phyloP scores from a whole-genome alignment of 2,797 vertebrate species.

The Sebastes minor region DNA sequence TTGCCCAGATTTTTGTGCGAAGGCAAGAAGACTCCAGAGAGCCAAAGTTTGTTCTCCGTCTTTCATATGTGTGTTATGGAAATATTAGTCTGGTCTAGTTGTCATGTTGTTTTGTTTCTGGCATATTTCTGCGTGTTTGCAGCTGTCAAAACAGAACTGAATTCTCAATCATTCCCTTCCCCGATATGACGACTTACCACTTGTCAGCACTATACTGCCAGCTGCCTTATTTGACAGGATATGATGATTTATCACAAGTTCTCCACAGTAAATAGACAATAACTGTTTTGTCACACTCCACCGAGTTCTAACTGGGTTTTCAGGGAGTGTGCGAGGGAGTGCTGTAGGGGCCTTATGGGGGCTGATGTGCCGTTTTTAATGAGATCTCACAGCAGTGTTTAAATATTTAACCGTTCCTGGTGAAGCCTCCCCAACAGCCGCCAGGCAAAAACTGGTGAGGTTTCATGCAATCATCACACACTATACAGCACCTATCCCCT shows the following conservation, averaged over 20 bases:
- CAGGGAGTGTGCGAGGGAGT: conserved; percentile 63
- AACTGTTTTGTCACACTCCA: conserved; percentile 85
- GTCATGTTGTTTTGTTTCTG: conserved; percentile 74
- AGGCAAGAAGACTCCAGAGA: conserved; percentile 69
- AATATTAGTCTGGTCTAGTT: conserved; percentile 78
- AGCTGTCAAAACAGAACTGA: conserved; percentile 75
- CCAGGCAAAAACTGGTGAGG: conserved; percentile 73
- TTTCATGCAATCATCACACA: conserved; percentile 70
- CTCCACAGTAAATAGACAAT: conserved; percentile 81
- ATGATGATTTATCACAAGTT: conserved; percentile 81
- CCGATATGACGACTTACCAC: conserved; percentile 72
- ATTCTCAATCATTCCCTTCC: conserved; percentile 75
- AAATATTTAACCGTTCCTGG: conserved; percentile 87
- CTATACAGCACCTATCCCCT: conserved; percentile 60
- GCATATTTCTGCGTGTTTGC: conserved; percentile 69
- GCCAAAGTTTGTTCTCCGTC: conserved; percentile 74
- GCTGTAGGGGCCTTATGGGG: conserved; percentile 71
- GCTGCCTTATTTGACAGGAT: conserved; percentile 79
- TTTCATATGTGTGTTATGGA: conserved; percentile 71
- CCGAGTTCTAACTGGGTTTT: conserved; percentile 81
- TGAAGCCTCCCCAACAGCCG: conserved; percentile 78
- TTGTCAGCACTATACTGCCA: conserved; percentile 66
- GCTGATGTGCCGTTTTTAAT: conserved; percentile 82
- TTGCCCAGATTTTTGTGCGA: conserved; percentile 77
- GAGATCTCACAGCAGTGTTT: conserved; percentile 85